Conservation (phyloP, 1,140 invertebrate species). For the Trichonephila inaurata region DNA sequence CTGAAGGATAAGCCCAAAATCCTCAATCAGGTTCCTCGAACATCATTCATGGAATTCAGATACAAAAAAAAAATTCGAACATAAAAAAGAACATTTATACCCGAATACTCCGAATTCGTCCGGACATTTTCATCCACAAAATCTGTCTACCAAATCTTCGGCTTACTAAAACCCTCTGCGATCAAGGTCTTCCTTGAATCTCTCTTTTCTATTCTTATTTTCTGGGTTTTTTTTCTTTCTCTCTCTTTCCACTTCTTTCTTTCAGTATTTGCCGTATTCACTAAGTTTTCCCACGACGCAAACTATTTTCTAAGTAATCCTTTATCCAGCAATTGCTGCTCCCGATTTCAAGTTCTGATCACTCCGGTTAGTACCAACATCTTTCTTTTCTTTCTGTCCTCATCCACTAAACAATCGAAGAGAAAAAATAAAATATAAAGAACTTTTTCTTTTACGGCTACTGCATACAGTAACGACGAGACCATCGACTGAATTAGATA, state of each 20-base stretch:
- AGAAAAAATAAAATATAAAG: not conserved
- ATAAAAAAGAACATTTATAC: not conserved
- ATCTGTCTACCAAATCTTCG: constrained; percentile 46
- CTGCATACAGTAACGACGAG: not conserved
- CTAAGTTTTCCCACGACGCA: constrained; percentile 32
- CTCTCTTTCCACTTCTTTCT: not conserved
- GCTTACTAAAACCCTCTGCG: not conserved
- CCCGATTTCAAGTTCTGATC: constrained; percentile 47
- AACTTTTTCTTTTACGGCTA: not conserved
- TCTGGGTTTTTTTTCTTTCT: not conserved
- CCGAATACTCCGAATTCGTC: not conserved
- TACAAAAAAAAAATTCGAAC: not conserved
- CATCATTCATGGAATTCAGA: constrained; percentile 8
- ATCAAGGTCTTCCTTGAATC: not conserved
- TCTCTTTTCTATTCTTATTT: not conserved
- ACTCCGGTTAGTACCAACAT: constrained; percentile 30
- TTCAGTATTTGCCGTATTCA: not conserved
- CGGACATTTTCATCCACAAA: constrained; percentile 51
- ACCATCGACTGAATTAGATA: constrained; percentile 56
- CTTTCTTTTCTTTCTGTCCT: constrained; percentile 9
- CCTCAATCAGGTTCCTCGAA: not conserved
- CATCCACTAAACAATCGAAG: constrained; percentile 4
- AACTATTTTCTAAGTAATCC: constrained; percentile 37
- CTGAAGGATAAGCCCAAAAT: not conserved
- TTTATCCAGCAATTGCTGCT: constrained; percentile 59